These are phyloP conservation scores for Conus canariensis DNA, from an alignment of 2,888 invertebrate genomes.

Conservation along the genomic window DNA sequence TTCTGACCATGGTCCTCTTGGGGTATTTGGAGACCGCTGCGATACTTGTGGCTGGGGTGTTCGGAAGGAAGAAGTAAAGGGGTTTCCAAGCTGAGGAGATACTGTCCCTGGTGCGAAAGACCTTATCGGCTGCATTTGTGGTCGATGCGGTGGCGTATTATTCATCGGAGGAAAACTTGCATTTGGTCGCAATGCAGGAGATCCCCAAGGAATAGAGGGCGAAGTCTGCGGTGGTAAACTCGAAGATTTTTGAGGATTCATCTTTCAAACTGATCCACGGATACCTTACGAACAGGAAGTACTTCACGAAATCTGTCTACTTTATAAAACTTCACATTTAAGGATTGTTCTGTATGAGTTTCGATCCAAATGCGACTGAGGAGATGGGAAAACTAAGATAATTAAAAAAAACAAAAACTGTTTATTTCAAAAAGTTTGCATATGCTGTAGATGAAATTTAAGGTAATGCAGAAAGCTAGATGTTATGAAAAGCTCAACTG, in stretches of 20 bases:
- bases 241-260: slow-evolving; percentile 32
- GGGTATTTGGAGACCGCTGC: not conserved
- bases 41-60: slow-evolving; percentile 31
- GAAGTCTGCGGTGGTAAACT: not conserved
- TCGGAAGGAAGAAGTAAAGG: not conserved
- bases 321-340: too few species aligned
- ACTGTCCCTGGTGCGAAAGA: not conserved
- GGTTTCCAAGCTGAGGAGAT: slow-evolving; percentile 8
- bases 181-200: slow-evolving; percentile 32
- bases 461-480: too few species aligned
- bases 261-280: not conserved
- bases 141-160: slow-evolving; percentile 30
- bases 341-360: too few species aligned
- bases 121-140: not conserved
- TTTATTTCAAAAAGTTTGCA: too few species aligned
- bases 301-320: too few species aligned
- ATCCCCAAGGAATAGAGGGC: slow-evolving; percentile 29
- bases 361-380: too few species aligned
- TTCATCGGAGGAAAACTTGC: slow-evolving; percentile 30
- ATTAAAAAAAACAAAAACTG: too few species aligned
- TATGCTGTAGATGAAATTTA: too few species aligned
- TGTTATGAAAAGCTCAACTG: too few species aligned
- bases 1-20: slow-evolving; percentile 14
- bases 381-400: too few species aligned
- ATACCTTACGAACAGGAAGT: too few species aligned